phyloP scores from a whole-genome alignment of 2,113 vertebrate species.

The Thunnus thynnus region DNA sequence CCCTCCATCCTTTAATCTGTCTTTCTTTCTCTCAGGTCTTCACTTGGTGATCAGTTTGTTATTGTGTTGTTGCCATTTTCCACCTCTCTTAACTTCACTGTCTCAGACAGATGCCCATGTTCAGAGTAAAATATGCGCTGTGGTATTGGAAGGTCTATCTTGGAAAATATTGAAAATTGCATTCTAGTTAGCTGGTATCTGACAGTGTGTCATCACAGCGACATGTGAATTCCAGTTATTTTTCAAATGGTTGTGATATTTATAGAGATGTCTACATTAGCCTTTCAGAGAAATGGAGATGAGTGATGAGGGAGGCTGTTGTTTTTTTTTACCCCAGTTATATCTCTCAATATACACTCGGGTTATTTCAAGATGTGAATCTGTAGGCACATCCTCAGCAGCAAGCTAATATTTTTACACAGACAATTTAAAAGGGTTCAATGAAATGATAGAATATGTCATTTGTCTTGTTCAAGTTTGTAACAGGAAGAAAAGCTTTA shows the following conservation, averaged over 20 bases:
- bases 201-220: neutral
- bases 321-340: too few relatives aligned
- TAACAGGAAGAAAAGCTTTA: too few relatives aligned
- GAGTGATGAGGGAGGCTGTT: slow-evolving; percentile 6
- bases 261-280: slow-evolving; percentile 27
- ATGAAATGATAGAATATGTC: neutral
- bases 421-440: neutral
- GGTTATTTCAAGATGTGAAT: slow-evolving; percentile 46
- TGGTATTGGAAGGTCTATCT: neutral
- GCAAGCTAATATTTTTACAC: neutral
- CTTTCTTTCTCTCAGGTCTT: slow-evolving; percentile 13
- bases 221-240: neutral
- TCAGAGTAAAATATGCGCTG: neutral
- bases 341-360: neutral
- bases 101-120: neutral
- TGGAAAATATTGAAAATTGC: neutral
- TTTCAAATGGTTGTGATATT: neutral
- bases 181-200: neutral
- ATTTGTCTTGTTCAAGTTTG: too few relatives aligned
- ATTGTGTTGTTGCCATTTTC: neutral
- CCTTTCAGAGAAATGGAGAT: slow-evolving; percentile 21
- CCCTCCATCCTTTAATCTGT: slow-evolving; percentile 47
- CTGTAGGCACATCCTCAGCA: neutral
- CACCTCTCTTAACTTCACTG: neutral
- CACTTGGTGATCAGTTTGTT: slow-evolving; percentile 9